phyloP scores from a whole-genome alignment of 2,113 vertebrate species.

The Leucoraja erinaceus region DNA sequence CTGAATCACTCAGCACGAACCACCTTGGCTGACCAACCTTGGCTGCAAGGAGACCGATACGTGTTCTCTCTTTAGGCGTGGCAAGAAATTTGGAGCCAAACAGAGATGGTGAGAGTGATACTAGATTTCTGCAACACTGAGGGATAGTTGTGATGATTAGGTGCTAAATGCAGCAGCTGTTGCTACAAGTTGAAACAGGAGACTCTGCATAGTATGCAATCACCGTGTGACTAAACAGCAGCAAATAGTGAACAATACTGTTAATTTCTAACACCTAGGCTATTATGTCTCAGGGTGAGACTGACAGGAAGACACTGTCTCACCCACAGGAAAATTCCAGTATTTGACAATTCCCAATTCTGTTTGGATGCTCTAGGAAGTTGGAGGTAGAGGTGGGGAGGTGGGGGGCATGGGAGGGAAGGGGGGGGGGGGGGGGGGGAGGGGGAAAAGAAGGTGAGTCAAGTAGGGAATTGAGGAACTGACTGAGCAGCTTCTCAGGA shows the following conservation, averaged over 20 bases:
- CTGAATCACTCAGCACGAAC: background rate
- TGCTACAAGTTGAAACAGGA: background rate
- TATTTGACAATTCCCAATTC: background rate
- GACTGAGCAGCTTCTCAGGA: no score
- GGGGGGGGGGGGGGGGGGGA: background rate
- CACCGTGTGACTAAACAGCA: background rate
- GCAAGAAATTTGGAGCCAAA: background rate
- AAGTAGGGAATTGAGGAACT: background rate
- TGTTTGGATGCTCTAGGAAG: background rate
- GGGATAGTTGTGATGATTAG: conserved; percentile 14
- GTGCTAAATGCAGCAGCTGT: conserved; percentile 32
- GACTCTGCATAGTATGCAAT: background rate
- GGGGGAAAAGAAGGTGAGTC: background rate
- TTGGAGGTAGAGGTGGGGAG: no score
- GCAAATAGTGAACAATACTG: background rate
- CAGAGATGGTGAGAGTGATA: background rate
- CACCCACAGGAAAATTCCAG: background rate
- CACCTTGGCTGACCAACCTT: background rate
- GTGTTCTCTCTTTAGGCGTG: background rate
- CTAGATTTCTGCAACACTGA: background rate
- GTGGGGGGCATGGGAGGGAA: background rate
- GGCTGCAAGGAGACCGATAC: background rate
- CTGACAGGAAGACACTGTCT: background rate
- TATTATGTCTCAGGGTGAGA: no score
- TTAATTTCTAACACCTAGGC: no score